phyloP scores from a whole-genome alignment of 2,888 invertebrate genomes.

The Peribatodes rhomboidaria region DNA sequence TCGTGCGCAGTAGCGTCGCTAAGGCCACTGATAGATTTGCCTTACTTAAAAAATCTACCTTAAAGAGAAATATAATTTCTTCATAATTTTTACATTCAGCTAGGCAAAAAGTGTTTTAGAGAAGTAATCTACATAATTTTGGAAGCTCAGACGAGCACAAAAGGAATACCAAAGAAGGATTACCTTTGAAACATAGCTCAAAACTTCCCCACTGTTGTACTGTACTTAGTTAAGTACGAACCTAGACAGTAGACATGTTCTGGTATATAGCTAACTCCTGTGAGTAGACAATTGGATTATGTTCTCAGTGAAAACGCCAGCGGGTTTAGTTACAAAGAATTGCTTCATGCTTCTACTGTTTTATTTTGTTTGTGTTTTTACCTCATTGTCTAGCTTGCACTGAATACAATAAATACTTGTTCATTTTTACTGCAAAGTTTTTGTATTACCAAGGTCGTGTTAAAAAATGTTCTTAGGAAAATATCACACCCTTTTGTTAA shows the following conservation, averaged over 20 bases:
- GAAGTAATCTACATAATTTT: constrained; percentile 1
- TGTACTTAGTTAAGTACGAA: background rate
- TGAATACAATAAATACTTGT: too few relatives aligned
- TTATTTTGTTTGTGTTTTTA: background rate
- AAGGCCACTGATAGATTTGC: too few relatives aligned
- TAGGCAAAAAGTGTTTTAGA: background rate
- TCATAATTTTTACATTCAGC: too few relatives aligned
- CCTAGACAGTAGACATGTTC: constrained; percentile 10
- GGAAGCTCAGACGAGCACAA: background rate
- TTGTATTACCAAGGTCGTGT: too few relatives aligned
- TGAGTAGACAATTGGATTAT: constrained; percentile 29
- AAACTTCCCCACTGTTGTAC: too few relatives aligned
- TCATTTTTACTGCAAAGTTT: too few relatives aligned
- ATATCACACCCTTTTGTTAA: background rate
- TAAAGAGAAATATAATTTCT: too few relatives aligned
- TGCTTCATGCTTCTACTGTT: constrained; percentile 11
- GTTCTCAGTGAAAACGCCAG: constrained; percentile 21
- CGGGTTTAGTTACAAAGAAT: constrained; percentile 12
- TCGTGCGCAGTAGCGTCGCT: too few relatives aligned
- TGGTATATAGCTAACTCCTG: constrained; percentile 14
- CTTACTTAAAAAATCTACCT: too few relatives aligned
- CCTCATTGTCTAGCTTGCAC: background rate
- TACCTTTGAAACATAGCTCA: constrained; percentile 4
- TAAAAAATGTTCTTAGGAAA: too few relatives aligned
- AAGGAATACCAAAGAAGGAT: constrained; percentile 9